These are phyloP conservation scores for Vidua macroura DNA, from an alignment of 2,113 vertebrate genomes.

Conservation along the genomic window DNA sequence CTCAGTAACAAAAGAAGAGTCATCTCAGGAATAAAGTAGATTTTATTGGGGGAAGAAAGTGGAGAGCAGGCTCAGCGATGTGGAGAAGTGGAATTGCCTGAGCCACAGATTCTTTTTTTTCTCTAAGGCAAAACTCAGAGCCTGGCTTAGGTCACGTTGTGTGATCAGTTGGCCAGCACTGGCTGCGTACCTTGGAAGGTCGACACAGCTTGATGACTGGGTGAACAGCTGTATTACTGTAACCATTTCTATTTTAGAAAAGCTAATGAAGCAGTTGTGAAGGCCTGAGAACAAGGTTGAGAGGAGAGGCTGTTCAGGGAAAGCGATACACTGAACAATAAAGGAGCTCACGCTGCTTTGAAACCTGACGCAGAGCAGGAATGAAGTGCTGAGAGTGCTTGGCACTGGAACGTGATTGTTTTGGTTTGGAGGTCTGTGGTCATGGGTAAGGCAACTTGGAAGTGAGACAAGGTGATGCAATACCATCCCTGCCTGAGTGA, in stretches of 20 bases:
- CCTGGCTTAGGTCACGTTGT: rapidly evolving
- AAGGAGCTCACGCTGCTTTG: neutral
- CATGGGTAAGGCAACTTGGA: neutral
- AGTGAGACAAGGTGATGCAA: neutral
- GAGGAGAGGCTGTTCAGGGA: neutral
- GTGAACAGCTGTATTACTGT: neutral
- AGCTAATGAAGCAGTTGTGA: neutral
- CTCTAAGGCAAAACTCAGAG: neutral
- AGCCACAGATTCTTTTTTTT: neutral
- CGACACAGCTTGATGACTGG: neutral
- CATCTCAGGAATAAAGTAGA: neutral
- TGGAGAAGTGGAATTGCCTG: neutral
- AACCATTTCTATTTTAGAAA: neutral
- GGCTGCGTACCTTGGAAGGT: neutral
- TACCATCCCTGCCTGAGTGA: neutral
- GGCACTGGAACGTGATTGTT: neutral
- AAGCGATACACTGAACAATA: neutral
- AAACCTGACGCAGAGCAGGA: neutral
- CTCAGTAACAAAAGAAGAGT: neutral
- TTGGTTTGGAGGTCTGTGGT: neutral
- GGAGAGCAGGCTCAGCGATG: neutral
- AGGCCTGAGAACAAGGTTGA: neutral
- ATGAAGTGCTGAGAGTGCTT: neutral
- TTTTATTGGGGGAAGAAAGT: neutral
- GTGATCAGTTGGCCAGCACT: neutral